Conservation (phyloP, 2,797 vertebrate genomes). For the Darevskia mixta region DNA sequence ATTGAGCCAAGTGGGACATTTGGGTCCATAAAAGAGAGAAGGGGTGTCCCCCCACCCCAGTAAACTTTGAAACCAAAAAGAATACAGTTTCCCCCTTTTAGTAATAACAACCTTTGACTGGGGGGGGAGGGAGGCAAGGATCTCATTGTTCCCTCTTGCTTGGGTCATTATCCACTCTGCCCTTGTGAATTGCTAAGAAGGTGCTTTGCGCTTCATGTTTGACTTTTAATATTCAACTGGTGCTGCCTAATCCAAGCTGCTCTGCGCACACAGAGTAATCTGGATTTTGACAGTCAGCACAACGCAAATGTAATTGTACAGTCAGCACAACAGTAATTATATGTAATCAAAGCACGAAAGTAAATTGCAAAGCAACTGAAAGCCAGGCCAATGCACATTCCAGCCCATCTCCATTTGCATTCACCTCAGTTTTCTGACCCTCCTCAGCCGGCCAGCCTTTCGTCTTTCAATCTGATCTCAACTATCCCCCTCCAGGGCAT, state of each 20-base stretch:
- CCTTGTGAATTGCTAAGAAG: constrained; percentile 35
- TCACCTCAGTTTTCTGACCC: constrained; percentile 4
- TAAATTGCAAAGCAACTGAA: constrained; percentile 42
- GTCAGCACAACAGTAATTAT: constrained; percentile 33
- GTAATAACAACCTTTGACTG: neutral
- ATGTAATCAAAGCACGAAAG: constrained; percentile 16
- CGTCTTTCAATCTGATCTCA: constrained; percentile 6
- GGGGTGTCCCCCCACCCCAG: neutral
- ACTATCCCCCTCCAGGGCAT: neutral
- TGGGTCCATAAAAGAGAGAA: neutral
- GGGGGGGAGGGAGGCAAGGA: neutral
- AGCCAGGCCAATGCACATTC: neutral
- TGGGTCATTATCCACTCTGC: neutral
- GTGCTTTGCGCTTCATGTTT: constrained; percentile 25
- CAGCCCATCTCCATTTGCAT: neutral
- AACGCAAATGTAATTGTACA: constrained; percentile 45
- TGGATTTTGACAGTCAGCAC: constrained; percentile 28
- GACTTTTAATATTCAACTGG: constrained; percentile 31
- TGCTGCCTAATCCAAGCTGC: constrained; percentile 5
- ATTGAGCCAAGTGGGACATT: neutral
- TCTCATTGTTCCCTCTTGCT: neutral
- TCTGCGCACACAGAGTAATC: neutral
- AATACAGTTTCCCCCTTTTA: neutral
- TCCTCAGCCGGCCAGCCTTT: neutral
- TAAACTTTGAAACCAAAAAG: neutral